Evolutionary conservation across 2,888 invertebrate genomes (phyloP), one percentile per base, ranked within the genome.

Genomic region (Pelosia muscerda): DNA sequence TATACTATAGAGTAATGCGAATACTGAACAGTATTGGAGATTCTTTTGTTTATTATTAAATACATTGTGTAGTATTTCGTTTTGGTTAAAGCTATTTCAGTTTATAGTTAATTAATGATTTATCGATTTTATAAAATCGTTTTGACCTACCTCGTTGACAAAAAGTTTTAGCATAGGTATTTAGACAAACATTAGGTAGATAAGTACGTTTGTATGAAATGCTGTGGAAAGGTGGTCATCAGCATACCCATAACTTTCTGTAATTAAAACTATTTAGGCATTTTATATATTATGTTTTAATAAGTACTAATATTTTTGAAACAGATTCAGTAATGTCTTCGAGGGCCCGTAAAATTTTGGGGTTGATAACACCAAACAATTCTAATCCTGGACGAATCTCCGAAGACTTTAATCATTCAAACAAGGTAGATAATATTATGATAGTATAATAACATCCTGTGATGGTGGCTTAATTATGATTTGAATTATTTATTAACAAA

Each of bases 401-500:
- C 22, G 23, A 55, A 55, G 55, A 55, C 55, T 55, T 5, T 42
- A 55, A 55, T 55, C 2, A 55, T 6, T 55, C 55, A 55, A 23
- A 55, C 55, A 55, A 55, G 55, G 55, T 55, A 55, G 22, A n/a
- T n/a, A n/a, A n/a, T n/a, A n/a, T n/a, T 55, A 42, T 42, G 10
- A 42, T 42, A 42, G 10, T 23, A 55, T 55, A 22, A 55, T 23
- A 55, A 23, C 55, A 23, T 23, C 23, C 23, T n/a, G 55, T 55
- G 55, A 55, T 55, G 22, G 55, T 55, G 22, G 55, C 22, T 55
- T 23, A 55, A 55, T 55, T 55, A 55, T 55, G 55, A 55, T 55
- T 55, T 55, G 55, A 55, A 55, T 55, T 55, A 55, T 55, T 55
- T 55, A 23, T 55, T 55, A 55, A 55, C 55, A 23, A 55, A 55